Percentiles rank a stretch among this genome's conserved stretches.
These are phyloP conservation scores for Gymnogyps californianus DNA, from an alignment of 2,113 vertebrate genomes.

Conservation along the genomic window DNA sequence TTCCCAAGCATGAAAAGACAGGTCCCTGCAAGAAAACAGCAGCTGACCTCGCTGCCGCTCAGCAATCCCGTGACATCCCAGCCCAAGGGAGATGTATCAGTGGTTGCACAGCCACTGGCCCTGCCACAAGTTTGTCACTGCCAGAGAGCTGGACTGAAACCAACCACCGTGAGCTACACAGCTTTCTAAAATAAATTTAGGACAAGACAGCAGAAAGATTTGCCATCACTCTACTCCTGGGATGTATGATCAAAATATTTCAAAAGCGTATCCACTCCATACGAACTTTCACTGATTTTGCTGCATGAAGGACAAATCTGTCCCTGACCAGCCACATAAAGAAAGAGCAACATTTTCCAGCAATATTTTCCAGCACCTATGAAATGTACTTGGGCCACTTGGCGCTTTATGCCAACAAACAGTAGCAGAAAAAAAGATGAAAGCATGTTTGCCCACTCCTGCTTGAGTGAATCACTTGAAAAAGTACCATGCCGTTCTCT, in stretches of 20 bases:
- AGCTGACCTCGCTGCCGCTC: not conserved
- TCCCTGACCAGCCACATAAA: not conserved
- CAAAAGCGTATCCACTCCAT: not conserved
- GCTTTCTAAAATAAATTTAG: conserved; percentile 26
- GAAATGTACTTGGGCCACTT: not conserved
- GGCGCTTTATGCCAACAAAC: not conserved
- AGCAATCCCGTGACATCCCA: not conserved
- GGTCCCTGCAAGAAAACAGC: not conserved
- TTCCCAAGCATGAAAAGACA: not conserved
- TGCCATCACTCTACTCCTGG: not conserved
- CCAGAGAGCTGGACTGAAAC: not conserved
- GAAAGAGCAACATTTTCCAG: not conserved
- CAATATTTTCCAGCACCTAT: not conserved
- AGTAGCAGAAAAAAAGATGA: conserved; percentile 18
- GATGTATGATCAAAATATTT: not conserved
- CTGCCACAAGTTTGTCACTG: not conserved
- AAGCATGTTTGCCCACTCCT: conserved; percentile 50
- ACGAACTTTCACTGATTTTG: not conserved
- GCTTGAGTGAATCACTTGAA: conserved; percentile 57
- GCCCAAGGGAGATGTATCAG: not conserved
- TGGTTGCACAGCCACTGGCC: not conserved
- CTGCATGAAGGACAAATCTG: conserved; percentile 31
- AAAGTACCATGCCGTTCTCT: conserved; percentile 48
- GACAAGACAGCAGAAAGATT: not conserved
- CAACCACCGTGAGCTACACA: not conserved